These are phyloP conservation scores for Gastracanthus pulcherrimus DNA, from an alignment of 2,888 invertebrate species.

Conservation along the genomic window DNA sequence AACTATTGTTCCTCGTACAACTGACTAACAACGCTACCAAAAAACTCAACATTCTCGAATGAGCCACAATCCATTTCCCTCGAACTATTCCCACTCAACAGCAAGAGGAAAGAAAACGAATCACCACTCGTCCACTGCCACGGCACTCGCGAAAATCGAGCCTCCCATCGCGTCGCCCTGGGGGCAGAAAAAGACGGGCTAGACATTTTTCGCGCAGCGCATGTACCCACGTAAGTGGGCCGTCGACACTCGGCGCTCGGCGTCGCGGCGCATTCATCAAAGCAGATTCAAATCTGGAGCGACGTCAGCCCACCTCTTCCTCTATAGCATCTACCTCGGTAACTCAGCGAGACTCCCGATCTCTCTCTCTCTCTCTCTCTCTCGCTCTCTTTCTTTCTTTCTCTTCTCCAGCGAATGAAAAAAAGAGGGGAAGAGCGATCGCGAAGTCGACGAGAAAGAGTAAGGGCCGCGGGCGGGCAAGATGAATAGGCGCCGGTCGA, in stretches of 20 bases:
- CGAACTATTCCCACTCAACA: too few species aligned
- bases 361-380: background rate
- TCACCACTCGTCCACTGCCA: too few species aligned
- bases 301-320: conserved; percentile 7
- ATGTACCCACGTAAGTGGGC: conserved; percentile 32
- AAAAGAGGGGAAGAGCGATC: conserved; percentile 19
- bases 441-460: conserved; percentile 48
- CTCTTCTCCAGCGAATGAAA: background rate
- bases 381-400: background rate
- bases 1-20: too few species aligned
- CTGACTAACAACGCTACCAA: too few species aligned
- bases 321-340: background rate
- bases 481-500: conserved; percentile 70
- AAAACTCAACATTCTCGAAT: too few species aligned
- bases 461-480: conserved; percentile 58
- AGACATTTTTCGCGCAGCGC: background rate
- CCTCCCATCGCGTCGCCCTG: too few species aligned
- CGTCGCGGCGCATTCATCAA: conserved; percentile 45
- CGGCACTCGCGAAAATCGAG: too few species aligned
- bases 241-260: conserved; percentile 12
- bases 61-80: too few species aligned
- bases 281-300: conserved; percentile 52
- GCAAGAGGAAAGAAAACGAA: too few species aligned
- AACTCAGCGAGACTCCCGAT: background rate
- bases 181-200: background rate